Percentiles rank a stretch among this genome's conserved stretches.
These are phyloP conservation scores for Anas platyrhynchos DNA, from an alignment of 2,113 vertebrate genomes.

Conservation along the genomic window DNA sequence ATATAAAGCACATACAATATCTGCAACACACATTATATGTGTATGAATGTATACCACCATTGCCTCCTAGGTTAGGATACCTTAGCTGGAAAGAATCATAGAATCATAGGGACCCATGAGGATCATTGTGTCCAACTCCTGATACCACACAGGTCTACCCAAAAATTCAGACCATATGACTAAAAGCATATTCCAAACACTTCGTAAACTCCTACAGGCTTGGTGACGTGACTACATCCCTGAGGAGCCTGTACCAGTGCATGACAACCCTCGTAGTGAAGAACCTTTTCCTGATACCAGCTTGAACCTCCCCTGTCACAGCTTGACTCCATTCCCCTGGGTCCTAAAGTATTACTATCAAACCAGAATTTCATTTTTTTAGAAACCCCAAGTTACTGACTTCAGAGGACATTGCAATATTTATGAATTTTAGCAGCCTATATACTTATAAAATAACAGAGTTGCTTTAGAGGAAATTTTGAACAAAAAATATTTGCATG, in stretches of 20 bases:
- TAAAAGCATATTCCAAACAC: no score
- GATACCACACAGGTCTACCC: no score
- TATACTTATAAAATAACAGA: neutral
- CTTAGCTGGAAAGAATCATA: neutral
- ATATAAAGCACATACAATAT: neutral
- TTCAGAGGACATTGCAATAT: neutral
- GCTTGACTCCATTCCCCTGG: no score
- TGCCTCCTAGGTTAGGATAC: neutral
- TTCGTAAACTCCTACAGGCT: no score
- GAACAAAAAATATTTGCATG: neutral
- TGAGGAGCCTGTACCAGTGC: no score
- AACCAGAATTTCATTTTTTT: neutral
- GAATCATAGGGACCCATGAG: no score
- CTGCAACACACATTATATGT: rapidly evolving
- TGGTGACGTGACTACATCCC: no score
- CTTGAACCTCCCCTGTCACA: no score
- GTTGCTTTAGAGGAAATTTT: neutral
- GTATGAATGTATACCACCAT: neutral
- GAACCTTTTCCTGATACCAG: no score
- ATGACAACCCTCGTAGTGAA: no score
- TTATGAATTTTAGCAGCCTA: neutral
- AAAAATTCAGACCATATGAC: no score
- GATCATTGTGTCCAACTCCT: no score
- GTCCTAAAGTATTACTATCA: neutral
- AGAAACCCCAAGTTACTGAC: neutral